Conservation (phyloP, 2,888 invertebrate species). For the Dyspetes luteomarginatus region DNA sequence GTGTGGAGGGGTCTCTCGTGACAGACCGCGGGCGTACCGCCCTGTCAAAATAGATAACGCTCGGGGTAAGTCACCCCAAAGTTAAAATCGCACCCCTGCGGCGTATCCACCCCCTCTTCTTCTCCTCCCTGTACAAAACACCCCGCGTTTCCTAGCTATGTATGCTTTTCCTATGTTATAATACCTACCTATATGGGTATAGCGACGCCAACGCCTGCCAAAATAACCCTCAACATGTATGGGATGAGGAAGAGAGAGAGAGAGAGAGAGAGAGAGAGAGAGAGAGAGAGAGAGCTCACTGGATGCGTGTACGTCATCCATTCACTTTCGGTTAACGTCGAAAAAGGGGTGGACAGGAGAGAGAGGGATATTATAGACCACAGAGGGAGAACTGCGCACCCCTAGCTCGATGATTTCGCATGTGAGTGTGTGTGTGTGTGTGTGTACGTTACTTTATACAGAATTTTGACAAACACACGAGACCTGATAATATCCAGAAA, state of each 20-base stretch:
- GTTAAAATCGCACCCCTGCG: conserved; percentile 80
- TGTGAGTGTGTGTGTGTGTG: conserved; percentile 26
- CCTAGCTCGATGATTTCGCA: conserved; percentile 50
- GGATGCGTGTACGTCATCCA: conserved; percentile 75
- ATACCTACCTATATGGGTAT: conserved; percentile 11
- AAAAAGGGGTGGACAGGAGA: conserved; percentile 76
- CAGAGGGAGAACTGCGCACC: conserved; percentile 59
- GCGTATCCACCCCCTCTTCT: conserved; percentile 58
- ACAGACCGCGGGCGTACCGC: conserved; percentile 81
- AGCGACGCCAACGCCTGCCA: conserved; percentile 49
- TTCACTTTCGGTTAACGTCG: conserved; percentile 81
- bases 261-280: background rate
- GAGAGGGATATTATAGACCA: conserved; percentile 62
- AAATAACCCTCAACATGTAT: conserved; percentile 33
- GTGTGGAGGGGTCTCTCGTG: conserved; percentile 54
- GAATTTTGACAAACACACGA: conserved; percentile 44
- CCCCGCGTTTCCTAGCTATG: conserved; percentile 48
- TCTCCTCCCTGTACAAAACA: conserved; percentile 51
- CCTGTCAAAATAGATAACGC: conserved; percentile 83
- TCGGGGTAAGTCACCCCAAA: conserved; percentile 80
- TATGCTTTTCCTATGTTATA: conserved; percentile 18
- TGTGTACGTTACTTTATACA: conserved; percentile 8
- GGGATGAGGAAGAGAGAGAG: background rate
- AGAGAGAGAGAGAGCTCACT: conserved; percentile 25
- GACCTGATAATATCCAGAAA: conserved; percentile 33